phyloP scores from a whole-genome alignment of 2,888 invertebrate species.

The Agrochola lota region DNA sequence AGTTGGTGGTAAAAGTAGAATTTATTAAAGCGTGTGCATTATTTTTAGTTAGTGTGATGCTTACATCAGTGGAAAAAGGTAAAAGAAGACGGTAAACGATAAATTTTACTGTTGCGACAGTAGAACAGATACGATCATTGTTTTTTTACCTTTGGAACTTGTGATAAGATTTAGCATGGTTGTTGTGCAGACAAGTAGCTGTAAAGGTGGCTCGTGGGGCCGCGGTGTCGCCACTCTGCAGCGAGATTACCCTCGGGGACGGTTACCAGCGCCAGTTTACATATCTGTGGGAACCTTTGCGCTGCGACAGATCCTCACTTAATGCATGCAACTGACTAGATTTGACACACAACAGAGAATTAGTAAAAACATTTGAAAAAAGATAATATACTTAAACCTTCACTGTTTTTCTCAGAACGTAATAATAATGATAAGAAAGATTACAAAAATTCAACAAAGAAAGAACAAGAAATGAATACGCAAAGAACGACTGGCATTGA shows the following conservation, averaged over 20 bases:
- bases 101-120: slow-evolving; percentile 25
- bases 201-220: slow-evolving; percentile 65
- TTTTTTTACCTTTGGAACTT: slow-evolving; percentile 27
- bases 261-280: slow-evolving; percentile 71
- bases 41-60: slow-evolving; percentile 26
- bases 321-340: slow-evolving; percentile 57
- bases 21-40: slow-evolving; percentile 21
- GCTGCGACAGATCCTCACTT: slow-evolving; percentile 63
- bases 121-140: slow-evolving; percentile 30
- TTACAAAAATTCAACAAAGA: too few species aligned
- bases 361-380: background rate
- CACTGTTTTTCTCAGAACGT: slow-evolving; percentile 5
- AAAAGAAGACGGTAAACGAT: slow-evolving; percentile 9
- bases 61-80: slow-evolving; percentile 7
- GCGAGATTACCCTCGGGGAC: slow-evolving; percentile 75
- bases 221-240: slow-evolving; percentile 68
- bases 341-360: slow-evolving; percentile 19
- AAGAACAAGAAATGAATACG: background rate
- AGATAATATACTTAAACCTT: slow-evolving; percentile 2
- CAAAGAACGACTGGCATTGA: background rate
- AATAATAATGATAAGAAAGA: background rate
- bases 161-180: slow-evolving; percentile 46
- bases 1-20: slow-evolving; percentile 39
- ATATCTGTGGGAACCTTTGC: slow-evolving; percentile 71
- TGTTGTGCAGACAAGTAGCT: slow-evolving; percentile 66